Base-by-base conservation (phyloP, 2,797 vertebrate genomes). In the Neosalanx taihuensis region DNA sequence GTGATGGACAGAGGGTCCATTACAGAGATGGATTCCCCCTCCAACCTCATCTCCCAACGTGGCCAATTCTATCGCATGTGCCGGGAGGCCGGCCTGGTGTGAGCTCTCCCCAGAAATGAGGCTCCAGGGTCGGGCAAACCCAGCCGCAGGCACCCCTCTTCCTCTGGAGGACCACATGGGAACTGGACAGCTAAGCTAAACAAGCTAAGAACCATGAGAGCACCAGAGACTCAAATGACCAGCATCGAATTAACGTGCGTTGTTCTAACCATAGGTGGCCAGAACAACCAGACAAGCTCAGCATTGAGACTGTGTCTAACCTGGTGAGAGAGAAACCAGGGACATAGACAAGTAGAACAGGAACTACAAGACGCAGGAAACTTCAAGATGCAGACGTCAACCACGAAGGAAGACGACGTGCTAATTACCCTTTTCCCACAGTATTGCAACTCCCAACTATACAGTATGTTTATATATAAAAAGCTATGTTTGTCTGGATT, bases 31-130 rank as follows among this genome's bases (percentile, higher is more conserved):
- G 94, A 92, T 76, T 90, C 93, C 6, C 92, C 90, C 0, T 81
- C 91, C 56, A 84, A 89, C 46, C 87, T 97, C 74, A 80, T 92
- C 73, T 77, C 77, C 67, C 90, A 85, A 75, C 91, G 85, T 63
- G 93, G 94, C 63, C 80, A 90, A 0, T 96, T 96, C 81, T 93
- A 95, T 70, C 86, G 81, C 46, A 91, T 96, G 90, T 92, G 93
- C 31, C 79, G 81, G 49, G 94, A 95, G 79, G 94, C 93, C 0
- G 93, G 93, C 58, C 83, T 95, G 72, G 79, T 61, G 5, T 90
- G 69, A 90, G 30, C 1, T 3, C 33, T 26, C 46, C 49, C 60
- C 13, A 33, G 6, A 7, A 46, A 67, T n/a, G 58, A 56, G 26
- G 51, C 71, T 20, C 53, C 41, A 7, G 6, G 41, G 56, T 5